Base-by-base conservation (phyloP, 2,113 vertebrate genomes). In the Plecturocebus donacophilus region DNA sequence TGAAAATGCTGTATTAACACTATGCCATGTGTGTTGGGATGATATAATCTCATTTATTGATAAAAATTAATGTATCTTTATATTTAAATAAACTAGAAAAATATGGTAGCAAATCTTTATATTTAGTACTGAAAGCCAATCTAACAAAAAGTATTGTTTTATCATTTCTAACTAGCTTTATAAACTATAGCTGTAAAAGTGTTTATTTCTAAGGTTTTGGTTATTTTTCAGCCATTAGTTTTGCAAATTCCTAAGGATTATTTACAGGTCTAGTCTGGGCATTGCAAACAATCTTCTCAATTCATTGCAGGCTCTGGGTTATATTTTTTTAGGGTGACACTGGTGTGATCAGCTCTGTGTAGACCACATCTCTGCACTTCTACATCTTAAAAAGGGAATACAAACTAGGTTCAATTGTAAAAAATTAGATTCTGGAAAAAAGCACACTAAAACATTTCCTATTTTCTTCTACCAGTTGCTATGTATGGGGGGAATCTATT, bases 51-150 rank as follows among this genome's bases (percentile, higher is more conserved):
- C 30, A 61, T 61, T 73, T 52, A 58, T 66, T 90, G 10, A 56
- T 47, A 2, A 82, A 82, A 66, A 54, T 90, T 68, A 82, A 58
- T 52, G 87, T 91, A 80, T 49, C 8, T 94, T 86, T 87, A 83
- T 40, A 45, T 54, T 89, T 85, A 82, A 95, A 58, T 58, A 19
- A 52, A 68, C 23, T 45, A 42, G 32, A 89, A 75, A 83, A 89
- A 81, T 20, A 42, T 30, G 38, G 5, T 77, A n/a, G 16, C 21
- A 75, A 81, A n/a, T 40, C 3, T 81, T 84, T 64, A 13, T 77
- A 49, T 85, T 71, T 91, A 42, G 32, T 90, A 87, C 58, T 35
- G 1, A 17, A 81, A 81, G 6, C 1, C 25, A 45, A 52, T 52
- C 5, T 49, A 94, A 49, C 0, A 16, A 68, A 91, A 83, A 45